These are phyloP conservation scores for Scomber japonicus DNA, from an alignment of 2,113 vertebrate species.

Conservation along the genomic window DNA sequence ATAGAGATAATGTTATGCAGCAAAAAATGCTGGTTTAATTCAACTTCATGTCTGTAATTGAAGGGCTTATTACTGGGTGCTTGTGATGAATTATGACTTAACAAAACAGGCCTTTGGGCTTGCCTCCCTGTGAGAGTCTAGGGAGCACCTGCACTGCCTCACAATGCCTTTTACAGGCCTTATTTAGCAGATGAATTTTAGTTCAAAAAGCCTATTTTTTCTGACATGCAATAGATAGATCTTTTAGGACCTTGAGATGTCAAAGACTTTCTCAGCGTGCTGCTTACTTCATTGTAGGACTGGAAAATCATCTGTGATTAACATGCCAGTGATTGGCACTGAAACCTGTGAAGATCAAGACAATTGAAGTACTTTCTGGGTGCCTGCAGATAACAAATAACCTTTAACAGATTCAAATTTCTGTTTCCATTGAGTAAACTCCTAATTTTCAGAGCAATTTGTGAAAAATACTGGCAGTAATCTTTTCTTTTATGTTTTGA, in stretches of 20 bases:
- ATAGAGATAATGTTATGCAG: background rate
- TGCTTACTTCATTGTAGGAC: constrained; percentile 48
- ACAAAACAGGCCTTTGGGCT: constrained; percentile 38
- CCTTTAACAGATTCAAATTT: constrained; percentile 77
- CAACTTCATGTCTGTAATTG: constrained; percentile 21
- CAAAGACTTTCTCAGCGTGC: constrained; percentile 51
- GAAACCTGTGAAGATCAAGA: constrained; percentile 75
- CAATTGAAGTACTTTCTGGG: constrained; percentile 72
- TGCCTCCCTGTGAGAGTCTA: constrained; percentile 33
- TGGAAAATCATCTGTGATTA: constrained; percentile 76
- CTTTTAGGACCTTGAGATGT: constrained; percentile 46
- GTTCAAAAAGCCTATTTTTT: constrained; percentile 57
- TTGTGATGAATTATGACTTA: constrained; percentile 46
- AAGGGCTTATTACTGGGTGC: constrained; percentile 14
- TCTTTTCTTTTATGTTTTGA: constrained; percentile 70
- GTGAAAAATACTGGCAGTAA: constrained; percentile 63
- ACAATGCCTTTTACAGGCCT: constrained; percentile 43
- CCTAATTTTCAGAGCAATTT: constrained; percentile 69
- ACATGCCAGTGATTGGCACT: constrained; percentile 75
- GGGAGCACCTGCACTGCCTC: constrained; percentile 63
- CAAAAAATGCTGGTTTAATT: background rate
- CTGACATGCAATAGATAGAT: constrained; percentile 27
- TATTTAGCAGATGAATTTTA: constrained; percentile 55
- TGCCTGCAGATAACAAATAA: constrained; percentile 81
- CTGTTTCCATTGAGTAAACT: constrained; percentile 71